A percentile compares a stretch with the other conserved stretches of the same genome.
Evolutionary conservation across 2,888 invertebrate genomes (phyloP).

Genomic region (Microdon myrmicae): DNA sequence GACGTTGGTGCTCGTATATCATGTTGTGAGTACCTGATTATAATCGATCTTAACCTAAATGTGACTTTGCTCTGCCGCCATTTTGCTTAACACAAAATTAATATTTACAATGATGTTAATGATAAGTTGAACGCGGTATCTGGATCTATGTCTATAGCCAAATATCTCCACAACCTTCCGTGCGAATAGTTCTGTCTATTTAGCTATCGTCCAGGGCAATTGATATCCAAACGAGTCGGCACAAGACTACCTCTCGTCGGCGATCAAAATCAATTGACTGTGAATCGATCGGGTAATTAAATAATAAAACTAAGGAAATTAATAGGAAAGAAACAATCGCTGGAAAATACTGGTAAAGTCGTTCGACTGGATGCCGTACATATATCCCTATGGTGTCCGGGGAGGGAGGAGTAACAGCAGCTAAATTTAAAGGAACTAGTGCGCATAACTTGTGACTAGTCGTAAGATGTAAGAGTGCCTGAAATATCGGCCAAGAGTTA

Average conservation of each 20-base stretch:
- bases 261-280: slow-evolving; percentile 50
- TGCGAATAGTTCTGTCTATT: no score
- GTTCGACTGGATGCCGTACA: slow-evolving; percentile 45
- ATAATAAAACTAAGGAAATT: slow-evolving; percentile 28
- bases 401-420: no score
- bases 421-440: no score
- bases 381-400: no score
- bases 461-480: slow-evolving; percentile 27
- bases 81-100: slow-evolving; percentile 12
- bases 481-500: no score
- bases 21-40: slow-evolving; percentile 54
- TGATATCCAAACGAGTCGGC: no score
- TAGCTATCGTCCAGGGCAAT: no score
- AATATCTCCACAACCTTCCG: slow-evolving; percentile 24
- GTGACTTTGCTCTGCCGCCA: slow-evolving; percentile 14
- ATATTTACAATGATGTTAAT: slow-evolving; percentile 45
- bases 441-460: slow-evolving; percentile 42
- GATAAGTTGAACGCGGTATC: slow-evolving; percentile 25
- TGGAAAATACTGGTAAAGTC: slow-evolving; percentile 25
- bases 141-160: slow-evolving; percentile 12
- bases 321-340: slow-evolving; percentile 9
- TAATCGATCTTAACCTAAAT: slow-evolving; percentile 64
- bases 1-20: slow-evolving; percentile 18
- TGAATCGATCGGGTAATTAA: slow-evolving; percentile 48
- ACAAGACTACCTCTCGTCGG: no score